Evolutionary conservation across 2,797 vertebrate species (phyloP).

Genomic region (Sebastes trivittatus): DNA sequence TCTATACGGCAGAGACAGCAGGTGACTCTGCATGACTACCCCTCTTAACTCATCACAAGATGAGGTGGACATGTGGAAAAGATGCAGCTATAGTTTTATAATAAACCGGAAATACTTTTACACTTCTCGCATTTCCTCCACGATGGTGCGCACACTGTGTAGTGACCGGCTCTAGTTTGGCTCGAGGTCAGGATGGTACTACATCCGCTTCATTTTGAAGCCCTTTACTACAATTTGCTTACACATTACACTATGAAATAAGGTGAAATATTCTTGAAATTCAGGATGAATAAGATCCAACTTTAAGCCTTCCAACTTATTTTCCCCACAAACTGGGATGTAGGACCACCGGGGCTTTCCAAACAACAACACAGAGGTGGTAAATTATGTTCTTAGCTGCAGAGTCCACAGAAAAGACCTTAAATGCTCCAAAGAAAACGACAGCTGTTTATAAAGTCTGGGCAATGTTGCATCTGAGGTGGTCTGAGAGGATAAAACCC

Average conservation of each 20-base stretch:
- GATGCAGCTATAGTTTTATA: not conserved
- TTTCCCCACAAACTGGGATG: not conserved
- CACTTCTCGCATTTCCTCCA: no score
- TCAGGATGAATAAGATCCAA: not conserved
- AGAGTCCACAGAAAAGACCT: slow-evolving; percentile 37
- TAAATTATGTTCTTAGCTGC: slow-evolving; percentile 45
- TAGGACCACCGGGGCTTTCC: slow-evolving; percentile 43
- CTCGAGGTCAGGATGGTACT: no score
- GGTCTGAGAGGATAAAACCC: slow-evolving; percentile 61
- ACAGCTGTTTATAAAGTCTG: slow-evolving; percentile 55
- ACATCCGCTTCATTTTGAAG: no score
- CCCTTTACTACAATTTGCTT: not conserved
- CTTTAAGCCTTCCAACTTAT: not conserved
- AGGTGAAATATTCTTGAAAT: not conserved
- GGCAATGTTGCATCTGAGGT: slow-evolving; percentile 59
- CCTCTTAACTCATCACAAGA: not conserved
- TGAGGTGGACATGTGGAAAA: slow-evolving; percentile 3
- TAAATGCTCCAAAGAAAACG: slow-evolving; percentile 61
- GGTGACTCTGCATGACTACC: slow-evolving; percentile 35
- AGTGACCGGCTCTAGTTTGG: no score
- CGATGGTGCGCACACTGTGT: no score
- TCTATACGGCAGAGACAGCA: slow-evolving; percentile 36
- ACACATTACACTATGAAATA: not conserved
- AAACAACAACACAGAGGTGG: slow-evolving; percentile 46
- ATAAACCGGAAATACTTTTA: not conserved